Evolutionary conservation across 1,140 invertebrate genomes (phyloP).

Genomic region (Drosophila punjabiensis): DNA sequence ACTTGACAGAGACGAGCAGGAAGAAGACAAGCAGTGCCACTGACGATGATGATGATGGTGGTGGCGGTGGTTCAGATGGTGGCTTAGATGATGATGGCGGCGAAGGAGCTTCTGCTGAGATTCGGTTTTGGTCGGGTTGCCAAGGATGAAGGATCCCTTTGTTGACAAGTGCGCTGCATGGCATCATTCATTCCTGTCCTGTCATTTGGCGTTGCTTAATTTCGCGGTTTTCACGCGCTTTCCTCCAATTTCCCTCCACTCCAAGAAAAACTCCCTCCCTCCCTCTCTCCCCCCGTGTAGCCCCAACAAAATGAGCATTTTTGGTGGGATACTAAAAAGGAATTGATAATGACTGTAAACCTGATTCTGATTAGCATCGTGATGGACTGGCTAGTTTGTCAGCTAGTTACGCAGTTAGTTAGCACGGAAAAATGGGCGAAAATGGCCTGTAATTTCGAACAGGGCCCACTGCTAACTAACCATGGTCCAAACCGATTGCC

Average conservation of each 20-base stretch:
- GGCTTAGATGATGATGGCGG: constrained; percentile 19
- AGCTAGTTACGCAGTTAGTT: constrained; percentile 65
- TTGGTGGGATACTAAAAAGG: constrained; percentile 69
- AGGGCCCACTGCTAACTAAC: constrained; percentile 47
- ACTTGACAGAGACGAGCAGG: constrained; percentile 58
- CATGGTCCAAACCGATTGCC: constrained; percentile 59
- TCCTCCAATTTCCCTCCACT: constrained; percentile 32
- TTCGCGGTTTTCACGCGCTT: constrained; percentile 73
- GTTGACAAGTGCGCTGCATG: constrained; percentile 59
- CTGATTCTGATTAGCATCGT: constrained; percentile 60
- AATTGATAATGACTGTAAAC: constrained; percentile 70
- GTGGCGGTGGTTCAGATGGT: constrained; percentile 4
- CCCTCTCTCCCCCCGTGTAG: background rate
- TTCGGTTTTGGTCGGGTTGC: constrained; percentile 36
- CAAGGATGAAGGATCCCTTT: constrained; percentile 54
- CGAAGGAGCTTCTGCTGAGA: constrained; percentile 13
- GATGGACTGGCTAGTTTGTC: constrained; percentile 48
- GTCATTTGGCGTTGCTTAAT: constrained; percentile 65
- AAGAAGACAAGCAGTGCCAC: constrained; percentile 28
- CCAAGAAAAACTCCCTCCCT: constrained; percentile 10
- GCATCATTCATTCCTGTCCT: constrained; percentile 53
- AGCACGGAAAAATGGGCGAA: constrained; percentile 55
- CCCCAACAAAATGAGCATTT: constrained; percentile 66
- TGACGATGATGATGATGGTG: constrained; percentile 30
- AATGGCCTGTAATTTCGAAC: constrained; percentile 50